A percentile compares a stretch with the other conserved stretches of the same genome.
Conservation (phyloP, 2,113 vertebrate species). For the Lanius ludovicianus region DNA sequence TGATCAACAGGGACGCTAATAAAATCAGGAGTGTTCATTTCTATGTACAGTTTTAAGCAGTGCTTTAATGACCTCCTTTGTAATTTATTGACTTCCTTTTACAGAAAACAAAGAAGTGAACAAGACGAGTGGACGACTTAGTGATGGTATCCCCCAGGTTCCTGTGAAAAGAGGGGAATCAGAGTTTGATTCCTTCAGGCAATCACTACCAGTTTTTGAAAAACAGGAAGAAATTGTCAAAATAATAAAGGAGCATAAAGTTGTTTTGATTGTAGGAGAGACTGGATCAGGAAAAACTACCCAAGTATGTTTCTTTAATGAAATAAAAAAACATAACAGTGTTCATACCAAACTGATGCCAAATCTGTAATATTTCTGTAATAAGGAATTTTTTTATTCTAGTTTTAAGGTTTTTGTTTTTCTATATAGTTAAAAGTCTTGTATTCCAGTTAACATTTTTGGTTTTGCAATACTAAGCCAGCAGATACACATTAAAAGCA, state of each 20-base stretch:
- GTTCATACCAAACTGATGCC: neutral
- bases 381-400: neutral
- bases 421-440: neutral
- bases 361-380: neutral
- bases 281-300: slow-evolving; percentile 98
- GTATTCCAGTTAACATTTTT: neutral
- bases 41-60: neutral
- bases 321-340: neutral
- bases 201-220: slow-evolving; percentile 85
- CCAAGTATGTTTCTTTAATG: slow-evolving; percentile 79
- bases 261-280: slow-evolving; percentile 91
- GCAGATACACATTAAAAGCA: neutral
- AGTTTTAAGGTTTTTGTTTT: neutral
- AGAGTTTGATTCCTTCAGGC: slow-evolving; percentile 86
- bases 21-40: neutral
- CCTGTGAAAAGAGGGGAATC: slow-evolving; percentile 83
- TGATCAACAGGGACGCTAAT: neutral
- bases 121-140: slow-evolving; percentile 83
- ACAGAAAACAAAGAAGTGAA: slow-evolving; percentile 79
- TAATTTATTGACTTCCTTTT: neutral
- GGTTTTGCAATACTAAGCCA: neutral
- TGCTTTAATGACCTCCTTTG: neutral
- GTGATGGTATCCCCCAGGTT: slow-evolving; percentile 87
- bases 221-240: slow-evolving; percentile 87
- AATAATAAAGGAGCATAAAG: slow-evolving; percentile 85